Evolutionary conservation across 2,113 vertebrate species (phyloP).

Genomic region (Syngnathus floridae): DNA sequence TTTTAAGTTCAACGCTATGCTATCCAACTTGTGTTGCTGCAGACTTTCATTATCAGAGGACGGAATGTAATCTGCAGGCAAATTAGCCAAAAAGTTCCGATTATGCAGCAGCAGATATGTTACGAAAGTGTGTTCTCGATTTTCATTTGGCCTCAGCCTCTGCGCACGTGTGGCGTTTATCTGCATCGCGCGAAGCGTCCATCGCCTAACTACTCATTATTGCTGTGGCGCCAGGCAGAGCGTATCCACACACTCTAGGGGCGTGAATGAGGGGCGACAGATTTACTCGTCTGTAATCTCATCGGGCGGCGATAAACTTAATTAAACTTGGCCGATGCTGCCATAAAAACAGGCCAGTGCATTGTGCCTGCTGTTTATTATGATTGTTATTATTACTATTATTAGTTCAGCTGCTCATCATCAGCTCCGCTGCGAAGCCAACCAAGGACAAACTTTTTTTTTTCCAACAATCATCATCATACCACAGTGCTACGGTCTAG

Average conservation of each 20-base stretch:
- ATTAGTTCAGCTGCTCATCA: neutral
- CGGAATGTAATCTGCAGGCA: neutral
- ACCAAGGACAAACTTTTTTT: neutral
- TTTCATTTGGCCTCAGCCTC: conserved; percentile 39
- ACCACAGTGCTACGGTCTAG: neutral
- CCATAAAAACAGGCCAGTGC: conserved; percentile 46
- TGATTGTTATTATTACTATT: neutral
- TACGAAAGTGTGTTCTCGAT: conserved; percentile 44
- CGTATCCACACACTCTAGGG: conserved; percentile 46
- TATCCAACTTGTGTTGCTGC: too few relatives aligned
- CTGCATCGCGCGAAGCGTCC: neutral
- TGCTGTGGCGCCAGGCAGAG: neutral
- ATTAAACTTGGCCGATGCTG: conserved; percentile 47
- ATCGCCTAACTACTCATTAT: conserved; percentile 42
- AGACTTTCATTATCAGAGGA: neutral
- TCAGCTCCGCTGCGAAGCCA: neutral
- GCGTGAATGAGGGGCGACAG: conserved; percentile 81
- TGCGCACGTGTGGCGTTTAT: neutral
- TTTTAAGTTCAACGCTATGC: too few relatives aligned
- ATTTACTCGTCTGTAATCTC: conserved; percentile 50
- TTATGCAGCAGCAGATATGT: neutral
- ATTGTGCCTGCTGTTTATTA: conserved; percentile 2
- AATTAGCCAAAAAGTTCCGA: neutral
- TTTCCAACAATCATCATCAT: neutral
- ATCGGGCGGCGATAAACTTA: conserved; percentile 59